Evolutionary conservation across 1,140 invertebrate genomes (phyloP).

Genomic region (Listronotus oregonensis): DNA sequence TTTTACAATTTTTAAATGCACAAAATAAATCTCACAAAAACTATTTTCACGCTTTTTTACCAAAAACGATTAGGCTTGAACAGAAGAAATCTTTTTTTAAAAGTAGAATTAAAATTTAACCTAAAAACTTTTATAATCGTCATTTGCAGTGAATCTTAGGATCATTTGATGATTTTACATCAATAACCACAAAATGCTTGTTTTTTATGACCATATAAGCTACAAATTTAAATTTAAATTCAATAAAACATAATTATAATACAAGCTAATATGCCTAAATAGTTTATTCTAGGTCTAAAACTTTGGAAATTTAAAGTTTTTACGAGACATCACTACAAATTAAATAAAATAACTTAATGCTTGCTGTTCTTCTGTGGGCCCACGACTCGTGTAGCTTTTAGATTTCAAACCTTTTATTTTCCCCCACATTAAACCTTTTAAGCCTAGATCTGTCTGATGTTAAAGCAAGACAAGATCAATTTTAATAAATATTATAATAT

Average conservation of each 20-base stretch:
- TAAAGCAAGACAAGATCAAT: slow-evolving; percentile 54
- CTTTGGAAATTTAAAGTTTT: no score
- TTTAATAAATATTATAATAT: slow-evolving; percentile 54
- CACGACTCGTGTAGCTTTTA: slow-evolving; percentile 51
- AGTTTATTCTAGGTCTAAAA: no score
- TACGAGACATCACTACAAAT: no score
- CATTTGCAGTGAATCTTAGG: slow-evolving; percentile 8
- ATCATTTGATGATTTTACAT: no score
- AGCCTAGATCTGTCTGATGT: slow-evolving; percentile 55
- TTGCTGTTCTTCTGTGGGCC: slow-evolving; percentile 28
- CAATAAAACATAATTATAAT: no score
- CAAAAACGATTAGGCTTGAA: slow-evolving; percentile 12
- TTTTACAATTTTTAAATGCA: slow-evolving; percentile 16
- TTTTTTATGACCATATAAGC: no score
- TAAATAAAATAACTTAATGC: neutral
- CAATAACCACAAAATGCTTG: no score
- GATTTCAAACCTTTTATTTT: slow-evolving; percentile 48
- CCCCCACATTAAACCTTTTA: slow-evolving; percentile 46
- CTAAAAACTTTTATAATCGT: slow-evolving; percentile 12
- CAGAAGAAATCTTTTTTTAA: slow-evolving; percentile 5
- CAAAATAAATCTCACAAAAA: slow-evolving; percentile 9
- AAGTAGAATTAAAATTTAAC: slow-evolving; percentile 1
- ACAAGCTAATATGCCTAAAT: no score
- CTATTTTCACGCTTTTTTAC: neutral
- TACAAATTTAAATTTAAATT: no score